A percentile compares a stretch with the other conserved stretches of the same genome.
Evolutionary conservation across 1,140 invertebrate genomes (phyloP).

Genomic region (Cheumatopsyche charites): DNA sequence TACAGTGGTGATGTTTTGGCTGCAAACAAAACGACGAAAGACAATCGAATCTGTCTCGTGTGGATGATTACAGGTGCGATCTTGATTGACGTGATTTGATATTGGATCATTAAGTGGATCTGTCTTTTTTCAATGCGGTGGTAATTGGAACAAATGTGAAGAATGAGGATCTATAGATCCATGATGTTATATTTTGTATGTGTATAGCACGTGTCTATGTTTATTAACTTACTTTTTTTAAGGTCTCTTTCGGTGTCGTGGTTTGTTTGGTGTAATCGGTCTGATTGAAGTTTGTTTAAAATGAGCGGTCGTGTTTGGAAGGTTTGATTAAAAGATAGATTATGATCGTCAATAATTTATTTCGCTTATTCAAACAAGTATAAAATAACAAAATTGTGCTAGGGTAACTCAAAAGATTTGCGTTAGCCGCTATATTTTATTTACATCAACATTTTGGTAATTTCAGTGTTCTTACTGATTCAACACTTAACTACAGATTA

Average conservation of each 20-base stretch:
- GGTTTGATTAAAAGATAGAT: background rate
- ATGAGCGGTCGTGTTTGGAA: too few relatives aligned
- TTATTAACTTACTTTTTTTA: too few relatives aligned
- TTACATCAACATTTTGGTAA: constrained; percentile 32
- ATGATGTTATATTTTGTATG: too few relatives aligned
- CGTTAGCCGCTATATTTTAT: constrained; percentile 13
- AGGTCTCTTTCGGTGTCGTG: background rate
- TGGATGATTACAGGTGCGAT: constrained; percentile 12
- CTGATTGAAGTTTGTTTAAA: too few relatives aligned
- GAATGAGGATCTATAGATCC: too few relatives aligned
- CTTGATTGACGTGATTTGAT: constrained; percentile 39
- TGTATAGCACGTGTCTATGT: too few relatives aligned
- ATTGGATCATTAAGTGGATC: constrained; percentile 16
- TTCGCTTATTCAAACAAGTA: constrained; percentile 32
- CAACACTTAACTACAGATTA: background rate
- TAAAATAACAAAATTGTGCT: constrained; percentile 32
- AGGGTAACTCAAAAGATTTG: constrained; percentile 25
- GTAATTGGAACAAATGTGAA: constrained; percentile 32
- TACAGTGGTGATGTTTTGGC: background rate
- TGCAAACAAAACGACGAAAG: constrained; percentile 12
- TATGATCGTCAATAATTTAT: constrained; percentile 30
- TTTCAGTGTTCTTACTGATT: background rate
- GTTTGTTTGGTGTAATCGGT: too few relatives aligned
- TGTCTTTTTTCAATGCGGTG: constrained; percentile 22
- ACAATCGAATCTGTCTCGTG: constrained; percentile 20